Base-by-base conservation (phyloP, 2,888 invertebrate genomes). In the Drosophila dives region DNA sequence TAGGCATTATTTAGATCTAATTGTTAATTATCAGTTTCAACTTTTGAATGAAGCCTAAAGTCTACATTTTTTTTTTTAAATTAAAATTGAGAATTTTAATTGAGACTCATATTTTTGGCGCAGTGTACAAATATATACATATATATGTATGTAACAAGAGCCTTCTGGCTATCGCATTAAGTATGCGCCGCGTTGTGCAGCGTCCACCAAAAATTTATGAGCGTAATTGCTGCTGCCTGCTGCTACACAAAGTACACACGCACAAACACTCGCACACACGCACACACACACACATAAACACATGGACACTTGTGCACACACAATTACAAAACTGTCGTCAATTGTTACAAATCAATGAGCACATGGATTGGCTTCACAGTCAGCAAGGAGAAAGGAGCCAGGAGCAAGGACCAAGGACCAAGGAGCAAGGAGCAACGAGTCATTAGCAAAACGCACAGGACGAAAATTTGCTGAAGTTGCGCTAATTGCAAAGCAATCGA, bases 401-500 rank as follows among this genome's bases (percentile, higher is more conserved):
- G 23, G 23, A 23, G 23, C 23, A 33, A 55, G 20, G 11, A 42
- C 3, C 20, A 42, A 54, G 17, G 6, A 36, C n/a, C 32, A n/a
- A 11, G 11, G 15, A 53, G n/a, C n/a, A 29, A n/a, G 7, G 55
- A 55, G 71, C 61, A 77, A 74, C 64, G 61, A 63, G 70, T 75
- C 72, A 80, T 80, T 80, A 81, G 49, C 70, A 64, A 10, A 59
- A 29, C 23, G 33, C 33, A 51, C 23, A 26, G 66, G 20, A 56
- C 32, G 64, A 63, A 81, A 86, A 81, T 69, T 69, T 83, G 87
- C 86, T 86, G 89, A 87, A 80, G 80, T 85, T 76, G 85, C 87
- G 87, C 85, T 86, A 86, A 89, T 86, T 86, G 87, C 81, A 72
- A 86, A 77, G 87, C 85, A 89, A 86, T 86, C 85, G 82, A 62